Conservation (phyloP, 2,113 vertebrate genomes). For the Coreoperca whiteheadi region DNA sequence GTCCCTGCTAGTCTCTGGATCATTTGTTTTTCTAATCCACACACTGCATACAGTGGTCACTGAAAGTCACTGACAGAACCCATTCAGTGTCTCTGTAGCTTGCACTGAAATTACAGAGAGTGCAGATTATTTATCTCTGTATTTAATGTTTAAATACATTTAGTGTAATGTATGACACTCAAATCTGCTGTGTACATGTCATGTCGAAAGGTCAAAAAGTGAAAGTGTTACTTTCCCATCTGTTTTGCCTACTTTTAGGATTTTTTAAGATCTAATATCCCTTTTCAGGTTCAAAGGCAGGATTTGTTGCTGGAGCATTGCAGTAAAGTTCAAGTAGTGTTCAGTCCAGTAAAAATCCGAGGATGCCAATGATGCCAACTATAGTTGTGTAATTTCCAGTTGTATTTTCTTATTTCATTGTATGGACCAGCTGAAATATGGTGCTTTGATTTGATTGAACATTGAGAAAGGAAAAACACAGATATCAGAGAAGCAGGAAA, state of each 20-base stretch:
- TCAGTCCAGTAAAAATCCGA: not conserved
- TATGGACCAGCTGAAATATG: not conserved
- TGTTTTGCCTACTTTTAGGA: not conserved
- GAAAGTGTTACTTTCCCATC: not conserved
- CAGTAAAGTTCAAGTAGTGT: not conserved
- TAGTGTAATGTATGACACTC: too few species aligned
- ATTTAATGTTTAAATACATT: not conserved
- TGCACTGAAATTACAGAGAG: too few species aligned
- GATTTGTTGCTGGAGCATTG: not conserved
- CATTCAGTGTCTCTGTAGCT: not conserved
- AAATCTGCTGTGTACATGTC: not conserved
- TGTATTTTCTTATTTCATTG: not conserved
- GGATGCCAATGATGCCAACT: not conserved
- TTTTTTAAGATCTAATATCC: not conserved
- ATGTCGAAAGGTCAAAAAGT: not conserved
- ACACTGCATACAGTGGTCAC: not conserved
- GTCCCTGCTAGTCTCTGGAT: not conserved
- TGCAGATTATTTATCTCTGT: too few species aligned
- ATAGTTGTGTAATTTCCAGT: not conserved
- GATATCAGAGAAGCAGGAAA: constrained; percentile 32
- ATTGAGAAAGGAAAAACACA: constrained; percentile 4
- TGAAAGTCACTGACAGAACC: not conserved
- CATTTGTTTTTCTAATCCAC: not conserved
- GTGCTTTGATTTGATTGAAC: constrained; percentile 6
- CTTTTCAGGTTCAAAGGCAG: not conserved